A percentile compares a stretch with the other conserved stretches of the same genome.
Evolutionary conservation across 2,797 vertebrate genomes (phyloP).

Genomic region (Eulemur mongoz): DNA sequence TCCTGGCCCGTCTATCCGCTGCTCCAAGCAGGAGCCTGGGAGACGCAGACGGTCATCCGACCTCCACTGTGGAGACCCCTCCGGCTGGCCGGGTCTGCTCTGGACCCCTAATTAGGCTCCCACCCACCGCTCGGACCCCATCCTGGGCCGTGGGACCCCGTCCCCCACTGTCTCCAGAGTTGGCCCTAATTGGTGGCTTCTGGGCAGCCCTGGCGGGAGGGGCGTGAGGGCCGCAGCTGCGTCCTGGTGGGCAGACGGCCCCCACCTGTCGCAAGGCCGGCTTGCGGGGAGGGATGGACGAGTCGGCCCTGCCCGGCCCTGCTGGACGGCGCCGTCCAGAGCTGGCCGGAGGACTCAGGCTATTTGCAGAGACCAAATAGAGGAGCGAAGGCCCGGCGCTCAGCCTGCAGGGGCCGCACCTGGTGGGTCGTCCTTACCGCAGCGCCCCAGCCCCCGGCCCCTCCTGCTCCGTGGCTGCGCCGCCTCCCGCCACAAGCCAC

Average conservation of each 20-base stretch:
- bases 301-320: not conserved
- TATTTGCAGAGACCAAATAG: not conserved
- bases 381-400: rapidly evolving
- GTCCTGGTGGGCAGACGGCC: not conserved
- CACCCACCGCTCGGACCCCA: not conserved
- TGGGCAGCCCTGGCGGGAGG: not conserved
- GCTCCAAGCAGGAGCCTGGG: not conserved
- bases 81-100: not conserved
- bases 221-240: not conserved
- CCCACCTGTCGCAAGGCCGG: rapidly evolving
- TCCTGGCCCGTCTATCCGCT: not conserved
- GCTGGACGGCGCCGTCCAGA: not conserved
- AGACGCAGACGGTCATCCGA: not conserved
- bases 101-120: not conserved
- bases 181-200: not conserved
- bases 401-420: rapidly evolving
- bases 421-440: not conserved
- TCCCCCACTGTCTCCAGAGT: not conserved
- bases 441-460: not conserved
- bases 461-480: not conserved
- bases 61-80: not conserved
- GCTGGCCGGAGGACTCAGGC: not conserved
- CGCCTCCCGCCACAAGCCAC: not conserved
- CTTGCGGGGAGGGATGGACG: too few species aligned
- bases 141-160: not conserved